A percentile compares a stretch with the other conserved stretches of the same genome.
These are phyloP conservation scores for Rhinolophus sinicus DNA, from an alignment of 2,113 vertebrate genomes.

Conservation along the genomic window DNA sequence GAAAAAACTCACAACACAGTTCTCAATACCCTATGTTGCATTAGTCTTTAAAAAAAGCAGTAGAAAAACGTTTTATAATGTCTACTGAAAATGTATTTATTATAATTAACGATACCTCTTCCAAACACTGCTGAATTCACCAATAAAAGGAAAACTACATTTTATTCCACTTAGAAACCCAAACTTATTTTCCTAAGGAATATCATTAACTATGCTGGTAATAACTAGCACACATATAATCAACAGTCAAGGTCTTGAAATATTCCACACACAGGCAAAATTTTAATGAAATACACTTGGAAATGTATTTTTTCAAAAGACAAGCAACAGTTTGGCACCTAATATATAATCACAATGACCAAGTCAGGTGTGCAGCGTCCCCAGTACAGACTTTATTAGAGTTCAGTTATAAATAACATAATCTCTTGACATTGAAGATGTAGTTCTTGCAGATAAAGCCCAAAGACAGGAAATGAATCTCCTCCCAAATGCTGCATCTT, in stretches of 20 bases:
- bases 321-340: slow-evolving; percentile 82
- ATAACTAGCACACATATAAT: slow-evolving; percentile 23
- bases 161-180: slow-evolving; percentile 55
- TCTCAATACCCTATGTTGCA: not conserved
- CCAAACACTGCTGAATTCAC: slow-evolving; percentile 43
- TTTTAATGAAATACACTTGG: slow-evolving; percentile 80
- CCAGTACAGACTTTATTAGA: slow-evolving; percentile 87
- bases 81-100: slow-evolving; percentile 22
- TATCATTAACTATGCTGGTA: not conserved
- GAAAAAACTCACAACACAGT: not conserved
- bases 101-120: not conserved
- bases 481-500: slow-evolving; percentile 87
- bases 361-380: slow-evolving; percentile 84
- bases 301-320: slow-evolving; percentile 53
- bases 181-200: slow-evolving; percentile 49
- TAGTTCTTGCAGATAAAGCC: slow-evolving; percentile 87
- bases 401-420: slow-evolving; percentile 88
- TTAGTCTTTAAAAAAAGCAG: not conserved
- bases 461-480: slow-evolving; percentile 91
- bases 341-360: slow-evolving; percentile 79
- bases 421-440: slow-evolving; percentile 88
- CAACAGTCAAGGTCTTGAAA: slow-evolving; percentile 44
- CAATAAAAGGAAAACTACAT: slow-evolving; percentile 53
- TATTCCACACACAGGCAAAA: slow-evolving; percentile 56
- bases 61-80: slow-evolving; percentile 24